Percentiles rank a stretch among this genome's conserved stretches.
Evolutionary conservation across 2,113 vertebrate species (phyloP).

Genomic region (Daboia siamensis): DNA sequence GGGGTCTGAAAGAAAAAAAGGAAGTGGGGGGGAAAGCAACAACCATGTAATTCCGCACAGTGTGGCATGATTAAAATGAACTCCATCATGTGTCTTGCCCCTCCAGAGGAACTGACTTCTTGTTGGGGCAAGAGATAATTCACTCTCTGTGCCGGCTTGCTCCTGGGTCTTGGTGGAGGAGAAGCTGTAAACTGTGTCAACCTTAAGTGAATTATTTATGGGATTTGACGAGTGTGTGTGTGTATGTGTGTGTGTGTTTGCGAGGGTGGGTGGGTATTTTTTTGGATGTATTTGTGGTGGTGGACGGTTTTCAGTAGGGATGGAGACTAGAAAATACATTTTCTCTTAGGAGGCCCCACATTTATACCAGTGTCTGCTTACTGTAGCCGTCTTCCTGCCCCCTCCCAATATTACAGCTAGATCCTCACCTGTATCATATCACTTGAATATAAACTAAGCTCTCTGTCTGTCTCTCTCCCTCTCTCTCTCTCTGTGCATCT

Average conservation of each 20-base stretch:
- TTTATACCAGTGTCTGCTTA: slow-evolving; percentile 34
- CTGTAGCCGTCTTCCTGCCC: slow-evolving; percentile 4
- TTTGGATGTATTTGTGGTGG: not conserved
- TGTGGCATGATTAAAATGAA: slow-evolving; percentile 20
- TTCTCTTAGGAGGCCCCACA: slow-evolving; percentile 33
- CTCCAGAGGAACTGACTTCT: slow-evolving; percentile 43
- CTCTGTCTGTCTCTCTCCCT: no score
- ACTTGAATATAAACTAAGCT: slow-evolving; percentile 46
- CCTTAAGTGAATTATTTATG: slow-evolving; percentile 26
- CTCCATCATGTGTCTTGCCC: slow-evolving; percentile 36
- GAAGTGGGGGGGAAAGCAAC: not conserved
- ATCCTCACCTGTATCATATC: slow-evolving; percentile 30
- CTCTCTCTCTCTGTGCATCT: no score
- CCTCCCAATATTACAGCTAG: slow-evolving; percentile 21
- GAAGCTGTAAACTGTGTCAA: slow-evolving; percentile 29
- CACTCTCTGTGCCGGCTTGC: slow-evolving; percentile 32
- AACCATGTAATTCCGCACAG: slow-evolving; percentile 28
- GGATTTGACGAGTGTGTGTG: not conserved
- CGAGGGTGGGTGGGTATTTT: not conserved
- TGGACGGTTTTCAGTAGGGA: slow-evolving; percentile 31
- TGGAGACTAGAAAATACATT: slow-evolving; percentile 41
- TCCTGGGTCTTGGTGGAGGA: slow-evolving; percentile 33
- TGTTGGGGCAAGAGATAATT: slow-evolving; percentile 41
- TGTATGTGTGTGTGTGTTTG: not conserved
- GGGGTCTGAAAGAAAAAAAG: slow-evolving; percentile 27